Evolutionary conservation across 2,113 vertebrate genomes (phyloP).

Genomic region (Ciconia boyciana): DNA sequence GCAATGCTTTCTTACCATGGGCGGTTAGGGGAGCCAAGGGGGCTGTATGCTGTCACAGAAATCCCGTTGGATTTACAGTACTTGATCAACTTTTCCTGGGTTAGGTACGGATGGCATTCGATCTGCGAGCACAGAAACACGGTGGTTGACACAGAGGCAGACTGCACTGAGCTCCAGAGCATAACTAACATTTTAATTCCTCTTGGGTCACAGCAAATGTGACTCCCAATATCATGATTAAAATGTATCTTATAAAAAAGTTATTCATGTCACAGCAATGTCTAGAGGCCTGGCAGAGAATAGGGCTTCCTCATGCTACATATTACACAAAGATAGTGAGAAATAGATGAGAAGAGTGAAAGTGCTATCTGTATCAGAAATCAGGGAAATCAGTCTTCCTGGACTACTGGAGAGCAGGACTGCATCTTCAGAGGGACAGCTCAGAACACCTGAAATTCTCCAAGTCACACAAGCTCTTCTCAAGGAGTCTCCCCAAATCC

Average conservation of each 20-base stretch:
- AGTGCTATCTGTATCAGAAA: neutral
- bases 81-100: slow-evolving; percentile 83
- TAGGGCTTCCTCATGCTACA: neutral
- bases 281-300: neutral
- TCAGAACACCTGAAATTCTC: neutral
- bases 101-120: slow-evolving; percentile 90
- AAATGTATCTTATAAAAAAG: neutral
- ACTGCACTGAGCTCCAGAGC: neutral
- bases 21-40: slow-evolving; percentile 85
- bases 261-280: neutral
- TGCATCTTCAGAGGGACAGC: neutral
- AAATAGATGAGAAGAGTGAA: neutral
- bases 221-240: neutral
- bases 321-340: neutral
- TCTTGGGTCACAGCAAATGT: neutral
- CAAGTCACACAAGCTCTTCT: neutral
- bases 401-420: neutral
- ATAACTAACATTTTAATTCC: neutral
- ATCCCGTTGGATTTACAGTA: slow-evolving; percentile 83
- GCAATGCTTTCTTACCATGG: slow-evolving; percentile 71
- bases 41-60: slow-evolving; percentile 83
- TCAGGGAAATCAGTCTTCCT: neutral
- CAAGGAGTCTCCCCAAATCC: neutral
- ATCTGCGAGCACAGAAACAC: slow-evolving; percentile 68
- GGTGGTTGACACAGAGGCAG: neutral